phyloP scores from a whole-genome alignment of 1,140 invertebrate genomes.

The Cotesia vestalis region DNA sequence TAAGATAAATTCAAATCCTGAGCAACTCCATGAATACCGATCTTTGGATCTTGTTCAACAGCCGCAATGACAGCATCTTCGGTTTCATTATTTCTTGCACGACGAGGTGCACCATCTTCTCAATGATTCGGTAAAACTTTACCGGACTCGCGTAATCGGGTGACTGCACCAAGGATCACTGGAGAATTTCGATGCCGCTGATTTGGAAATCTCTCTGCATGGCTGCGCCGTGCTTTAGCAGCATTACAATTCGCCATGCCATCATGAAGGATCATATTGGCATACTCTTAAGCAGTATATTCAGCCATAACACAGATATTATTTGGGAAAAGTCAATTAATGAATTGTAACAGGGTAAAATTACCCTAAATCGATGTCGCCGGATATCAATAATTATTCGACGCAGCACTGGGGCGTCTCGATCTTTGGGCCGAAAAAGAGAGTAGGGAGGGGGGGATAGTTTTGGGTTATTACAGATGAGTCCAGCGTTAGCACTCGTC shows the following conservation, averaged over 20 bases:
- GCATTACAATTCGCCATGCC: neutral
- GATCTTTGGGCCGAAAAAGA: too few species aligned
- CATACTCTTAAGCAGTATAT: conserved; percentile 12
- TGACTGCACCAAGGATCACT: conserved; percentile 4
- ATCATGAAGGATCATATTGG: neutral
- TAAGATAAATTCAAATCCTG: neutral
- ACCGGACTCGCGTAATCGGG: neutral
- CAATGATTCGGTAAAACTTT: conserved; percentile 21
- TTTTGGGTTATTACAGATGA: too few species aligned
- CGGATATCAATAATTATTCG: too few species aligned
- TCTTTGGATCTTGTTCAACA: conserved; percentile 1
- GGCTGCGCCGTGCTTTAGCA: neutral
- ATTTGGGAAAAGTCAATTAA: too few species aligned
- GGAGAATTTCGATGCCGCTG: neutral
- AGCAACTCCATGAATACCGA: neutral
- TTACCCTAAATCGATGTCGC: too few species aligned
- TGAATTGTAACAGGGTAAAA: too few species aligned
- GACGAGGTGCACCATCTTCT: conserved; percentile 16
- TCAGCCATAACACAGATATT: neutral
- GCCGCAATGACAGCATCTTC: neutral
- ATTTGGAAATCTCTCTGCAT: neutral
- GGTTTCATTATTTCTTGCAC: neutral
- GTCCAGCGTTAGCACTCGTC: conserved; percentile 4
- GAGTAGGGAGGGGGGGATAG: too few species aligned
- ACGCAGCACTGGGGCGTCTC: too few species aligned